A percentile compares a stretch with the other conserved stretches of the same genome.
These are phyloP conservation scores for Eufriesea mexicana DNA, from an alignment of 1,140 invertebrate genomes.

Conservation along the genomic window DNA sequence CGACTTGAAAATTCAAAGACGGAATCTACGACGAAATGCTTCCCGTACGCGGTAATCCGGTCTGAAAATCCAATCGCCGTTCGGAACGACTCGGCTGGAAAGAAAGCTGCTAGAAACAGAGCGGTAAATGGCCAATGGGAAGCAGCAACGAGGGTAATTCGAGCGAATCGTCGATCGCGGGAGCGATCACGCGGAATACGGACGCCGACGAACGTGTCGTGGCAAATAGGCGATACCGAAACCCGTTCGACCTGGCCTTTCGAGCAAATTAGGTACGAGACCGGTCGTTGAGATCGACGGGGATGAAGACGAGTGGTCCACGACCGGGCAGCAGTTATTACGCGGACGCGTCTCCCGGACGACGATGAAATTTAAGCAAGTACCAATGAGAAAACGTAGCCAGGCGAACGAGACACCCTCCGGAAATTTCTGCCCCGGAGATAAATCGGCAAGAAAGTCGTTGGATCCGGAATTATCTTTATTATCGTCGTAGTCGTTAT, in stretches of 20 bases:
- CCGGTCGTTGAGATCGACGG: constrained; percentile 20
- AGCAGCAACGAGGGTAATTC: neutral
- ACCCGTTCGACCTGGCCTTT: too few species aligned
- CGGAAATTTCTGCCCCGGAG: neutral
- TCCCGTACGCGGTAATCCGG: neutral
- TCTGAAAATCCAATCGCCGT: constrained; percentile 32
- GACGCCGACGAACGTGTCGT: neutral
- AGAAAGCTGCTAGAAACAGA: neutral
- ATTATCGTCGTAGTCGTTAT: neutral
- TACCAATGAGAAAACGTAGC: neutral
- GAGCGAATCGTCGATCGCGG: neutral
- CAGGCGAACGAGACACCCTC: too few species aligned
- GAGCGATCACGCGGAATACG: neutral
- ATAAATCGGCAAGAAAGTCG: neutral
- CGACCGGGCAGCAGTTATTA: too few species aligned
- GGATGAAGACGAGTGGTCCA: too few species aligned
- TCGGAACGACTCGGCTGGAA: neutral
- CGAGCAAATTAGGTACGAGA: too few species aligned
- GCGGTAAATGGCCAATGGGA: neutral
- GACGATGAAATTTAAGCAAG: neutral
- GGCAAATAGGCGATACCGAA: neutral
- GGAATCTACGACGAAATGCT: neutral
- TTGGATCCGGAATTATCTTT: neutral
- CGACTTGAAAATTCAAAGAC: neutral
- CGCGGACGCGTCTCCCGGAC: too few species aligned